Evolutionary conservation across 2,888 invertebrate species (phyloP).

Genomic region (Acronicta alni): DNA sequence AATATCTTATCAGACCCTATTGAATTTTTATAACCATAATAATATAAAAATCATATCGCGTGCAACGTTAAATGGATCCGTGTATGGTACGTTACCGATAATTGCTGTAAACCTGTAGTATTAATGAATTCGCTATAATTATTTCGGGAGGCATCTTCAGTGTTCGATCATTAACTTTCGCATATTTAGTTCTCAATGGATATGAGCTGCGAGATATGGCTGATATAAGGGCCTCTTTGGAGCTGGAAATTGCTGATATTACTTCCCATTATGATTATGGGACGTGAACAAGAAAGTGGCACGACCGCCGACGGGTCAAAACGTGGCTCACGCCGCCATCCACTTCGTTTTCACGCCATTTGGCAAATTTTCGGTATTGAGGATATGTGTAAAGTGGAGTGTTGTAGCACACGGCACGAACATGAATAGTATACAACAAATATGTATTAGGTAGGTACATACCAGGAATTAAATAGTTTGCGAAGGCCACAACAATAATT

Average conservation of each 20-base stretch:
- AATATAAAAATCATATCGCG: conserved; percentile 53
- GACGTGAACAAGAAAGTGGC: conserved; percentile 80
- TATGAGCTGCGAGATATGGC: conserved; percentile 73
- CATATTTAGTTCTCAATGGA: conserved; percentile 65
- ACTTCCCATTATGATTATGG: conserved; percentile 82
- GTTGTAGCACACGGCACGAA: conserved; percentile 1
- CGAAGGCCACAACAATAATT: conserved; percentile 11
- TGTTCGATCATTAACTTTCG: conserved; percentile 68
- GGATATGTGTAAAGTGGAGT: conserved; percentile 10
- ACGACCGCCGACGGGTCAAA: conserved; percentile 69
- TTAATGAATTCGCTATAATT: conserved; percentile 64
- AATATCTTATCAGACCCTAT: conserved; percentile 50
- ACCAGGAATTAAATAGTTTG: conserved; percentile 22
- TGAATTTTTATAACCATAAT: conserved; percentile 59
- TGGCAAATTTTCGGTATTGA: conserved; percentile 61
- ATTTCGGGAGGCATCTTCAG: conserved; percentile 65
- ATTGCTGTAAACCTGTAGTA: conserved; percentile 56
- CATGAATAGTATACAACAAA: conserved; percentile 18
- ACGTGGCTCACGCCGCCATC: conserved; percentile 68
- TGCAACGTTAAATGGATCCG: conserved; percentile 28
- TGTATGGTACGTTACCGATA: conserved; percentile 56
- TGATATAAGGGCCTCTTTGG: conserved; percentile 74
- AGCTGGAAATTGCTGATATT: conserved; percentile 80
- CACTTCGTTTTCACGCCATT: conserved; percentile 77
- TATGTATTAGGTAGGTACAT: conserved; percentile 9